Evolutionary conservation across 1,140 invertebrate species (phyloP), one percentile per base, ranked within the genome.

Genomic region (Subanguina moxae): DNA sequence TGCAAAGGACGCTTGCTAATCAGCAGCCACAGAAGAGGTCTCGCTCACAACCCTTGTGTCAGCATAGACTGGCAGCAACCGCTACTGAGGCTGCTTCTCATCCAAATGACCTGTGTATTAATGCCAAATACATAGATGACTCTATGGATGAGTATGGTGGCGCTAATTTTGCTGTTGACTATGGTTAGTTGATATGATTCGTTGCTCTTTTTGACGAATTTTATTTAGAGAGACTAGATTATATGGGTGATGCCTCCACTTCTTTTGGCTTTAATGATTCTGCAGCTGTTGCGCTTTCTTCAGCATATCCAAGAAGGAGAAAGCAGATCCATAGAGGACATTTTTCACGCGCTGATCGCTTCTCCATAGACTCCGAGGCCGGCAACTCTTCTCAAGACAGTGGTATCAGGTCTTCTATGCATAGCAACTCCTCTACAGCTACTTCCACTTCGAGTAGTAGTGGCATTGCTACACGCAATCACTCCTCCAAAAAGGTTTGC

Each of bases 301-400:
- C n/a, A 7, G n/a, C 23, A 52, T 25, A 19, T 52, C 48, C 48
- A 52, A 52, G 48, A 15, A 19, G 48, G n/a, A 19, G 48, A 25
- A 19, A 25, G 8, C 48, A 52, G n/a, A 8, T 52, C 3, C 48
- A n/a, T n/a, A n/a, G 58, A 32, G 27, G 58, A n/a, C 67, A 69
- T 61, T n/a, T 69, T 0, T 71, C 67, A 17, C 68, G 67, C 13
- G 67, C 67, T 19, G 67, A 69, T 71, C n/a, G 67, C 21, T 69
- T 70, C 28, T 71, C 67, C 25, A 71, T 69, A 27, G 67, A 69
- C 21, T 69, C 67, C 15, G 43, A 48, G n/a, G 25, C 68, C 5
- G 21, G 67, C n/a, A 25, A 69, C 71, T 61, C 67, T 21, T 52
- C 48, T 52, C 48, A 52, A 46, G 19, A 56, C 57, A 58, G 67